phyloP scores from a whole-genome alignment of 2,888 invertebrate species.

The Macaria notata region DNA sequence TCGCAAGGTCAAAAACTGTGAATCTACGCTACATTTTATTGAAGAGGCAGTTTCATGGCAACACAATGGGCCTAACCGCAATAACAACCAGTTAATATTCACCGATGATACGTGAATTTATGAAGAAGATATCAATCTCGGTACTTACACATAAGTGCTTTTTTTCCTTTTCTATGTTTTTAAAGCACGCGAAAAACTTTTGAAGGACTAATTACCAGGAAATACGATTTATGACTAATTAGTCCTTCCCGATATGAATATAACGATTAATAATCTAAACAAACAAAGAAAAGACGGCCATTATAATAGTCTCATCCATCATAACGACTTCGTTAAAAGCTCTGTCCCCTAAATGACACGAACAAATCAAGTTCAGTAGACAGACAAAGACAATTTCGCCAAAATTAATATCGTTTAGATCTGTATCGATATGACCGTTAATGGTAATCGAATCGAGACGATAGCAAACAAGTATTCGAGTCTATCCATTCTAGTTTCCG shows the following conservation, averaged over 20 bases:
- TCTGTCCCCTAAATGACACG: too few relatives aligned
- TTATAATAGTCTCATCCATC: too few relatives aligned
- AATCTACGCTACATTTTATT: constrained; percentile 42
- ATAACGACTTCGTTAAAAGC: too few relatives aligned
- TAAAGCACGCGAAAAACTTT: too few relatives aligned
- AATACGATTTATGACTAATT: too few relatives aligned
- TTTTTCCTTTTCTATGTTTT: too few relatives aligned
- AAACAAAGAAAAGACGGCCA: too few relatives aligned
- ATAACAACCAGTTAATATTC: constrained; percentile 9
- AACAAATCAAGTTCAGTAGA: constrained; percentile 1
- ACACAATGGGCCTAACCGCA: constrained; percentile 3
- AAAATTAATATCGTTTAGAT: neutral
- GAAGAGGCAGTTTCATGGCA: constrained; percentile 16
- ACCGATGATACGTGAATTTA: constrained; percentile 2
- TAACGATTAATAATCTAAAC: too few relatives aligned
- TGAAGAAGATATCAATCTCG: constrained; percentile 7
- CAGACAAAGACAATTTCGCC: neutral
- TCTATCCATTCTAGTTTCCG: constrained; percentile 25
- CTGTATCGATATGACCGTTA: neutral
- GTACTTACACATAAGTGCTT: neutral
- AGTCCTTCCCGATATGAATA: too few relatives aligned
- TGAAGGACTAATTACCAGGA: too few relatives aligned
- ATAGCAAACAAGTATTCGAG: constrained; percentile 14
- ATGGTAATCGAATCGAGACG: constrained; percentile 11
- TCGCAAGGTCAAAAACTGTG: constrained; percentile 53